Base-by-base conservation (phyloP, 1,140 invertebrate species). In the Neodiprion fabricii region DNA sequence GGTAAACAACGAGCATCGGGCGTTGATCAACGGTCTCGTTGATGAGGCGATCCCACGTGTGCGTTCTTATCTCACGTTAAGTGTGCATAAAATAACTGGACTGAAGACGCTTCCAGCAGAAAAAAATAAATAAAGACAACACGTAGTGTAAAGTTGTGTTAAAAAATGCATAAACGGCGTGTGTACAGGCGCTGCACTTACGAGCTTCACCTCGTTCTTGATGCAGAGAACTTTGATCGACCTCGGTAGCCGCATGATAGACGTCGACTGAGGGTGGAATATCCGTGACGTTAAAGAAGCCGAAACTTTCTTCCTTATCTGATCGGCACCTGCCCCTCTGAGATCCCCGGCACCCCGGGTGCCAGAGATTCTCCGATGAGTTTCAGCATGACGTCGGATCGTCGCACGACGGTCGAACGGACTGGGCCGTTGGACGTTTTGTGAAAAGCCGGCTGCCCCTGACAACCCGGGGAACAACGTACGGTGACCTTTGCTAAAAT, bases 171-270 rank as follows among this genome's bases (percentile, higher is more conserved):
- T 5, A 17, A 61, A 5, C 53, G n/a, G 11, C 17, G 17, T 21
- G 17, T 21, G 1, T 21, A 21, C 17, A 21, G 17, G 17, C 53
- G 53, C n/a, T 61, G 28, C 53, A 69, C 67, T 69, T 69, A 69
- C 67, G 67, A 69, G 21, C 14, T 69, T 69, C 21, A 69, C 67
- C 17, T 23, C 17, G 11, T 69, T 69, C 67, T 47, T 69, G 40
- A 69, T 69, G 67, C 67, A 69, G 23, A 69, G 67, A 17, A 69
- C 67, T 21, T 23, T 23, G 21, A 23, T 12, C 21, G 67, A 69
- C 40, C 67, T 69, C 10, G 21, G 40, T 47, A 69, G 40, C 40
- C 67, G 67, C 67, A 69, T 69, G 17, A 12, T 21, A 23, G 17
- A 10, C 12, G 3, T 14, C 11, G 40, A 23, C 67, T 69, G 21